These are phyloP conservation scores for Mus pahari DNA, from an alignment of 2,113 vertebrate genomes.

Conservation along the genomic window DNA sequence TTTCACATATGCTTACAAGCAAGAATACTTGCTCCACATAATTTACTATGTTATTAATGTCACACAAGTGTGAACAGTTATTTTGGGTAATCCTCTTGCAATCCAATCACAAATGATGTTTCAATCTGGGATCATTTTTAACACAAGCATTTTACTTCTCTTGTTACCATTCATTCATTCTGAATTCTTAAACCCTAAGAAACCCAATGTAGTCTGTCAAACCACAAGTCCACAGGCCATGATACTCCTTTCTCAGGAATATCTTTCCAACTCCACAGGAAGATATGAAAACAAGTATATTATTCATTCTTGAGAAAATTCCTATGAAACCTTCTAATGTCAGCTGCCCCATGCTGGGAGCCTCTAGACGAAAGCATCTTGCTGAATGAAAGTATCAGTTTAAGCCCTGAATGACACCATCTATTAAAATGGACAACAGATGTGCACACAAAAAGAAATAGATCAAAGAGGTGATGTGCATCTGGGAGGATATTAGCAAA, in stretches of 20 bases:
- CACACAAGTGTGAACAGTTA: background rate
- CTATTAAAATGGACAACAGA: slow-evolving; percentile 77
- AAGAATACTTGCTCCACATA: background rate
- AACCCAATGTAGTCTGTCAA: background rate
- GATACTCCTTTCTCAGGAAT: background rate
- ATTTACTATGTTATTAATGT: background rate
- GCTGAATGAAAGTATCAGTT: slow-evolving; percentile 57
- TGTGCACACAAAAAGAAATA: slow-evolving; percentile 75
- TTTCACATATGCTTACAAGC: background rate
- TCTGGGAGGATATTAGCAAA: slow-evolving; percentile 64
- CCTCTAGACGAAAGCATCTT: slow-evolving; percentile 58
- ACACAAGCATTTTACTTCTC: background rate
- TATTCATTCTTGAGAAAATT: slow-evolving; percentile 20
- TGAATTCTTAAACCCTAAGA: background rate
- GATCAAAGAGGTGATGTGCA: slow-evolving; percentile 75
- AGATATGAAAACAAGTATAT: slow-evolving; percentile 47
- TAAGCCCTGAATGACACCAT: slow-evolving; percentile 70
- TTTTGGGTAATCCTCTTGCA: slow-evolving; percentile 39
- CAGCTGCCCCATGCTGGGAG: slow-evolving; percentile 59
- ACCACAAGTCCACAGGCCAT: background rate
- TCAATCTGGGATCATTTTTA: background rate
- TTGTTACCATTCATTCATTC: background rate
- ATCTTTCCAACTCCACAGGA: background rate
- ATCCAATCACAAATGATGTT: background rate
- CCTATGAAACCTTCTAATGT: slow-evolving; percentile 16